phyloP scores from a whole-genome alignment of 2,888 invertebrate genomes.

The Agrotis ipsilon region DNA sequence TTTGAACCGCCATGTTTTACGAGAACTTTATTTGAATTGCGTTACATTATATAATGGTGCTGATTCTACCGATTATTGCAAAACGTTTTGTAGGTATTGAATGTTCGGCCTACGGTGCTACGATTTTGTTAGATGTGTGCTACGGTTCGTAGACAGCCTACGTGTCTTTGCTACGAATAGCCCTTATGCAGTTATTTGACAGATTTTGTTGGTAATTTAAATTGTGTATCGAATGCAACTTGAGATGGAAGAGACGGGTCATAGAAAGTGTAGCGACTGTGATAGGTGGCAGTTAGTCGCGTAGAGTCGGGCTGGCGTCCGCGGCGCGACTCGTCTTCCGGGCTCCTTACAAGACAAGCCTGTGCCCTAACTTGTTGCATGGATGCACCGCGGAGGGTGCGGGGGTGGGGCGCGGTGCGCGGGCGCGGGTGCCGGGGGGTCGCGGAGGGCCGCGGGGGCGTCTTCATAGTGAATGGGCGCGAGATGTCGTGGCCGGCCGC shows the following conservation, averaged over 20 bases:
- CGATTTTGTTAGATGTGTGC: constrained; percentile 32
- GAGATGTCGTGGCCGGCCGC: constrained; percentile 89
- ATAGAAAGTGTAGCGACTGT: constrained; percentile 6
- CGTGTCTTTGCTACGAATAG: constrained; percentile 39
- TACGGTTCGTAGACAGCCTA: constrained; percentile 52
- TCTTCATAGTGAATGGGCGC: constrained; percentile 91
- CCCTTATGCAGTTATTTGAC: constrained; percentile 13
- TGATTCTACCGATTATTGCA: constrained; percentile 56
- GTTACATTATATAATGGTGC: constrained; percentile 65
- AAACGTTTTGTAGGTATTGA: constrained; percentile 37
- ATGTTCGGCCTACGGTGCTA: constrained; percentile 46
- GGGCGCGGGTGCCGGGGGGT: constrained; percentile 67
- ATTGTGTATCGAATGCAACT: constrained; percentile 6
- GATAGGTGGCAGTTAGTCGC: constrained; percentile 24
- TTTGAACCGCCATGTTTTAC: constrained; percentile 87
- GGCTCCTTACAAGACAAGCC: constrained; percentile 85
- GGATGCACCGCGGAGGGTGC: constrained; percentile 87
- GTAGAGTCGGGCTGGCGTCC: constrained; percentile 54
- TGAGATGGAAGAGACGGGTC: neutral
- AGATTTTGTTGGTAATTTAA: neutral
- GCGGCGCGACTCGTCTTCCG: constrained; percentile 74
- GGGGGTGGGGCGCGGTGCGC: constrained; percentile 71
- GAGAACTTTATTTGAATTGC: constrained; percentile 80
- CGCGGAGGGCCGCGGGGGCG: constrained; percentile 73
- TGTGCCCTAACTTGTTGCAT: constrained; percentile 90